phyloP scores from a whole-genome alignment of 2,113 vertebrate genomes.

The Vanacampus margaritifer region DNA sequence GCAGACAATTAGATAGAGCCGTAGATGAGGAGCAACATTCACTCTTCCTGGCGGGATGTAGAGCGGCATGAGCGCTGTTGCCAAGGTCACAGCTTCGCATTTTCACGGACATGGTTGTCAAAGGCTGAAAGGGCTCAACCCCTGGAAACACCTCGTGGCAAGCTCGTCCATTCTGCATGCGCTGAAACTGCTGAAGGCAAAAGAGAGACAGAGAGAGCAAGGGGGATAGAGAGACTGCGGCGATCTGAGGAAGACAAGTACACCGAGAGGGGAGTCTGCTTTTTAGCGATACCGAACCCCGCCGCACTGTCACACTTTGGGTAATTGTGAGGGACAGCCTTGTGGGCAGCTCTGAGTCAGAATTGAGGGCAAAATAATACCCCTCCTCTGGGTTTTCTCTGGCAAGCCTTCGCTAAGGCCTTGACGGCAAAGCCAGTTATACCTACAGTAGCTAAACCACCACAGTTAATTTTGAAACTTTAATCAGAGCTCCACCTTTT shows the following conservation, averaged over 20 bases:
- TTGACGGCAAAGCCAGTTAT: constrained; percentile 50
- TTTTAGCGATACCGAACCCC: constrained; percentile 63
- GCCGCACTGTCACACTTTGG: constrained; percentile 51
- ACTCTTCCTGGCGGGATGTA: constrained; percentile 44
- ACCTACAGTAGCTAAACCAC: constrained; percentile 38
- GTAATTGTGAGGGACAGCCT: constrained; percentile 55
- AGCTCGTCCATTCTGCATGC: constrained; percentile 59
- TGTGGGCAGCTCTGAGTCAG: constrained; percentile 52
- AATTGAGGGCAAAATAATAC: constrained; percentile 53
- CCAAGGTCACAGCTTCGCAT: constrained; percentile 64
- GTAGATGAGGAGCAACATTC: constrained; percentile 30
- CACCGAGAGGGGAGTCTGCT: constrained; percentile 54
- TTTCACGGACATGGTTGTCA: constrained; percentile 68
- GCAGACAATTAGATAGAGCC: constrained; percentile 2
- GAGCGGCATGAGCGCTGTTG: constrained; percentile 53
- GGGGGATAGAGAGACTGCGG: constrained; percentile 30
- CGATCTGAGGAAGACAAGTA: constrained; percentile 42
- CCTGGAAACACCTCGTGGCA: constrained; percentile 66
- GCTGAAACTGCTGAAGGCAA: constrained; percentile 57
- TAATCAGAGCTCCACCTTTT: constrained; percentile 42
- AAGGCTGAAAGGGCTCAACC: constrained; percentile 65
- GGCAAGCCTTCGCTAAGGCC: constrained; percentile 31
- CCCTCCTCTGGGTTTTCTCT: constrained; percentile 51
- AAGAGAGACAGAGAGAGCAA: constrained; percentile 16
- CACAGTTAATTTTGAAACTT: constrained; percentile 56